Evolutionary conservation across 2,797 vertebrate genomes (phyloP), one percentile per base, ranked within the genome.

Genomic region (Coendou prehensilis): DNA sequence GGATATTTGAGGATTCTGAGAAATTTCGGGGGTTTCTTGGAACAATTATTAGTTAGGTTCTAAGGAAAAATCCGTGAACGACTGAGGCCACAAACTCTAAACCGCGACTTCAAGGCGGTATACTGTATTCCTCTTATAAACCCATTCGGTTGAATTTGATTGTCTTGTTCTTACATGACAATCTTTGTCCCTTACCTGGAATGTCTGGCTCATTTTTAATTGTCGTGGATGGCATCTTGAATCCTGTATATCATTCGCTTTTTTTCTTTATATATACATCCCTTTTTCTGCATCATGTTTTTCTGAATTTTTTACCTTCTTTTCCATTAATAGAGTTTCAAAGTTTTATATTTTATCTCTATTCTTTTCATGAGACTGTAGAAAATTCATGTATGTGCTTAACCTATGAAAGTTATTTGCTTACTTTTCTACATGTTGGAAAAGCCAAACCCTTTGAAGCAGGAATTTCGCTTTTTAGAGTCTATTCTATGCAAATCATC

Each of bases 341-440:
- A 84, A 50, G 14, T 63, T 94, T 88, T 82, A 45, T 71, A 54
- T n/a, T 78, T 52, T 8, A 86, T 75, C 7, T 75, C 28, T 93
- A 30, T 64, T 50, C 41, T 91, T 96, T 89, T 52, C 52, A 78
- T 81, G 76, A 89, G 52, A 64, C 69, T 54, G 26, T 92, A 17
- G 59, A 85, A 92, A 85, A 90, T 54, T 71, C 41, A n/a, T 26
- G 26, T 71, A 28, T 26, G 37, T 69, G 23, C 37, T 80, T 94
- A 81, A 69, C 2, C 85, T 80, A 78, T 23, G 30, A 88, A 73
- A 63, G 9, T 15, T 9, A 15, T 82, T 71, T 86, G 69, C 45
- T 91, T 28, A 95, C 8, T 63, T 94, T 78, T 91, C 75, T 57
- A 11, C 22, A 89, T 84, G 64, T 84, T 76, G n/a, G 23, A 18